Evolutionary conservation across 2,113 vertebrate species (phyloP).

Genomic region (Nothocercus julius): DNA sequence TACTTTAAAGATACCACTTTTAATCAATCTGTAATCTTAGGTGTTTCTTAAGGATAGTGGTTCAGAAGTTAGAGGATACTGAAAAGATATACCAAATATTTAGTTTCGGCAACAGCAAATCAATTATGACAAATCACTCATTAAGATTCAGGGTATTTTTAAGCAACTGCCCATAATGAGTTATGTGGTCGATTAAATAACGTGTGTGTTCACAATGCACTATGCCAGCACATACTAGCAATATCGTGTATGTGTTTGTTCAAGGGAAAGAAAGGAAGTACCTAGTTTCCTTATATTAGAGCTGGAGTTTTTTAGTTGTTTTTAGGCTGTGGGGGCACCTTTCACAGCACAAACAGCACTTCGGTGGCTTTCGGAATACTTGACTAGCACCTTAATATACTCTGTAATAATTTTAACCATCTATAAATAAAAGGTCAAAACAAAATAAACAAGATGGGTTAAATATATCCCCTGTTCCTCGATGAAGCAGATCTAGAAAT

Average conservation of each 20-base stretch:
- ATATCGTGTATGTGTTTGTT: background rate
- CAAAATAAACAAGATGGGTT: conserved; percentile 48
- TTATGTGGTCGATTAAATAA: background rate
- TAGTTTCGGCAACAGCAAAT: background rate
- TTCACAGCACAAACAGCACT: background rate
- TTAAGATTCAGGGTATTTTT: background rate
- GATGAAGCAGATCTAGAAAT: conserved; percentile 98
- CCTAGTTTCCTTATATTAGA: background rate
- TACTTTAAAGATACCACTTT: background rate
- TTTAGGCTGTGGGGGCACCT: background rate
- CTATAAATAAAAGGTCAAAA: conserved; percentile 44
- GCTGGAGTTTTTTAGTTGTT: background rate
- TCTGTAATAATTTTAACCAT: background rate
- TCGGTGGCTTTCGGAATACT: background rate
- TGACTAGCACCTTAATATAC: background rate
- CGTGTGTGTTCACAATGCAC: background rate
- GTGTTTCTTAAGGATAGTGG: background rate
- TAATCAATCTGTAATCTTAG: background rate
- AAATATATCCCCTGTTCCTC: conserved; percentile 78
- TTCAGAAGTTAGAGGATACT: background rate
- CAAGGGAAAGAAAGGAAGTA: background rate
- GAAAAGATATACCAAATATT: background rate
- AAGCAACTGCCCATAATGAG: background rate
- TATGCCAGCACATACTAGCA: background rate
- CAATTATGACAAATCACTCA: background rate